Base-by-base conservation (phyloP, 1,140 invertebrate species). In the Drosophila repleta region DNA sequence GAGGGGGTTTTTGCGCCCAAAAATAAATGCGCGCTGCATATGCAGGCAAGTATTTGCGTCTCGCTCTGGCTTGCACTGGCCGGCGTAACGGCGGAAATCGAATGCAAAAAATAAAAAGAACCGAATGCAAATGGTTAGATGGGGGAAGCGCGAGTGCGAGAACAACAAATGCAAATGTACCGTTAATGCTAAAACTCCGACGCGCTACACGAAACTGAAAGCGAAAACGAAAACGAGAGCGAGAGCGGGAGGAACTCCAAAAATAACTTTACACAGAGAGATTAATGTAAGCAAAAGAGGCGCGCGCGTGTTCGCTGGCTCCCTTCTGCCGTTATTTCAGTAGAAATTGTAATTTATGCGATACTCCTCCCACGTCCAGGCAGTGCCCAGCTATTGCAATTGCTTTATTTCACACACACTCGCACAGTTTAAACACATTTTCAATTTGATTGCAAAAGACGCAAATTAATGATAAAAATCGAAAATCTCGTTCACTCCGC, bases 181-280 rank as follows among this genome's bases (percentile, higher is more conserved):
- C 76, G 76, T 74, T 64, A 48, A 55, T 35, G 39, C 35, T 11
- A 46, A 63, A 46, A 58, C 37, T 55, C 41, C 73, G 32, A 45
- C 55, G 49, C 60, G 58, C 41, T 24, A 46, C 13, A 18, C 66
- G 24, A 18, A 55, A 10, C 17, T 46, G 15, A 35, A 61, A 29
- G 21, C 21, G 35, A 17, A 26, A 43, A 49, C 20, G 17, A 55
- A 70, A 57, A 35, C 15, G 68, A 66, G 72, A 72, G 48, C 63
- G 60, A 62, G 68, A 76, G 49, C 26, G 39, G 29, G 49, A 49
- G 15, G 51, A 74, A 69, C 75, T 82, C 82, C 79, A 69, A 79
- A 88, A 82, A 87, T 87, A 88, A 69, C 66, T 75, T 65, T 51
- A 62, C 39, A 55, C 43, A 46, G 10, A 35, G 17, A 49, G 60